Conservation (phyloP, 2,888 invertebrate genomes). For the Scaptomyza flava region DNA sequence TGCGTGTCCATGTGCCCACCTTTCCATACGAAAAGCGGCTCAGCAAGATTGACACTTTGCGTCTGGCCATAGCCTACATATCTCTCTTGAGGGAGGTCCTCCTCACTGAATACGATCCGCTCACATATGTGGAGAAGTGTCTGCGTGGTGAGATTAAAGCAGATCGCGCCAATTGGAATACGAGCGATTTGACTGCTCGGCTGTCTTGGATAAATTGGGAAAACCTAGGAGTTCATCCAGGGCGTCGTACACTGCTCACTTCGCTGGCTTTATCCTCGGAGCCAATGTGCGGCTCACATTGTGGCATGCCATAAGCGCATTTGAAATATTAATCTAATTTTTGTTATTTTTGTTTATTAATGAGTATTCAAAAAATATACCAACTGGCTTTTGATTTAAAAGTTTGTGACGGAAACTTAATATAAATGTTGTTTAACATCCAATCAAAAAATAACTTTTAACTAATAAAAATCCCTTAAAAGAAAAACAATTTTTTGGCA, state of each 20-base stretch:
- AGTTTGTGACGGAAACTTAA: too few relatives aligned
- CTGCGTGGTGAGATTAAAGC: conserved; percentile 95
- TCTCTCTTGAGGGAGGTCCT: conserved; percentile 95
- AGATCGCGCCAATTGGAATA: conserved; percentile 97
- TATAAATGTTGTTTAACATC: neutral
- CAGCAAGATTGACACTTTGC: conserved; percentile 98
- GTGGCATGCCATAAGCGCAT: conserved; percentile 63
- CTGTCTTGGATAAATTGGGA: conserved; percentile 99
- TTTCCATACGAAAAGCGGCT: conserved; percentile 99
- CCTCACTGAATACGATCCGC: conserved; percentile 94
- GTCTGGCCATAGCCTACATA: conserved; percentile 98
- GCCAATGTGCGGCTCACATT: conserved; percentile 83
- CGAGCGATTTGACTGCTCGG: conserved; percentile 97
- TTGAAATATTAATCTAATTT: neutral
- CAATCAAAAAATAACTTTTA: neutral
- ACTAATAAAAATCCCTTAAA: neutral
- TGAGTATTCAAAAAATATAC: conserved; percentile 31
- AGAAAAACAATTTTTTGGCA: too few relatives aligned
- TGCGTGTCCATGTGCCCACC: conserved; percentile 98
- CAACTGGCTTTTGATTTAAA: neutral
- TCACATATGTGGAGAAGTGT: conserved; percentile 97
- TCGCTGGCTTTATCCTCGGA: conserved; percentile 92
- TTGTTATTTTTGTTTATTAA: neutral
- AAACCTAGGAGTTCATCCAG: conserved; percentile 97
- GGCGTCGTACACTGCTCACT: conserved; percentile 92